Evolutionary conservation across 2,888 invertebrate genomes (phyloP).

Genomic region (Omphaloscelis lunosa): DNA sequence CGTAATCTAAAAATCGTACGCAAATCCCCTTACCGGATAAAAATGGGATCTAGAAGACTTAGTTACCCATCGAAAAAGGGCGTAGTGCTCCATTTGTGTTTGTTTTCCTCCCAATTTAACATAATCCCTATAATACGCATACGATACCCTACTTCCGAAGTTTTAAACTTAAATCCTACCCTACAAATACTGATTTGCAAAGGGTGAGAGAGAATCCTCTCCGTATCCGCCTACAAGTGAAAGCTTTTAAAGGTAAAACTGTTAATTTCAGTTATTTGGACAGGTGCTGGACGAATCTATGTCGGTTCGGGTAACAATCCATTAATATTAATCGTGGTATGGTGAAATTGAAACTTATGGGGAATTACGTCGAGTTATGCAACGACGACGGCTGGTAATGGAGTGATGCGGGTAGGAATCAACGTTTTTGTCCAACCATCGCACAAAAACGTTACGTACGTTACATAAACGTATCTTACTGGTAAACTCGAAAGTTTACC

Average conservation of each 20-base stretch:
- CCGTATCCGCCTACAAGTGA: slow-evolving; percentile 40
- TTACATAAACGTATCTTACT: too few relatives aligned
- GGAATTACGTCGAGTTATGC: background rate
- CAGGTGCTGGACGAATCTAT: slow-evolving; percentile 45
- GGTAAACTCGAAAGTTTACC: too few relatives aligned
- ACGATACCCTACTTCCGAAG: slow-evolving; percentile 41
- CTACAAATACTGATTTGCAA: slow-evolving; percentile 37
- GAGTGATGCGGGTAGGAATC: too few relatives aligned
- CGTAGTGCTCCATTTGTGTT: slow-evolving; percentile 15
- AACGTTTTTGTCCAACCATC: too few relatives aligned
- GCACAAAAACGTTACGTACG: too few relatives aligned
- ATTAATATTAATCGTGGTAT: slow-evolving; percentile 49
- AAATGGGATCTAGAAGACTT: slow-evolving; percentile 4
- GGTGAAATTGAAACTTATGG: slow-evolving; percentile 49
- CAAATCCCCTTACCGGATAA: background rate
- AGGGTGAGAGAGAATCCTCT: slow-evolving; percentile 12
- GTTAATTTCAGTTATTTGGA: slow-evolving; percentile 69
- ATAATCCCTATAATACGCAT: slow-evolving; percentile 38
- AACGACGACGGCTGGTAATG: background rate
- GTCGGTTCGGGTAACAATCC: slow-evolving; percentile 15
- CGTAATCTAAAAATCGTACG: background rate
- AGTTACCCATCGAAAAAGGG: slow-evolving; percentile 19
- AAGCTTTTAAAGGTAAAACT: slow-evolving; percentile 56
- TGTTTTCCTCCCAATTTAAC: slow-evolving; percentile 40
- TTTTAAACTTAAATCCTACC: slow-evolving; percentile 42